These are phyloP conservation scores for Pelagia noctiluca DNA, from an alignment of 30 jellyfish, hydroid and myxozoan species.

Conservation along the genomic window DNA sequence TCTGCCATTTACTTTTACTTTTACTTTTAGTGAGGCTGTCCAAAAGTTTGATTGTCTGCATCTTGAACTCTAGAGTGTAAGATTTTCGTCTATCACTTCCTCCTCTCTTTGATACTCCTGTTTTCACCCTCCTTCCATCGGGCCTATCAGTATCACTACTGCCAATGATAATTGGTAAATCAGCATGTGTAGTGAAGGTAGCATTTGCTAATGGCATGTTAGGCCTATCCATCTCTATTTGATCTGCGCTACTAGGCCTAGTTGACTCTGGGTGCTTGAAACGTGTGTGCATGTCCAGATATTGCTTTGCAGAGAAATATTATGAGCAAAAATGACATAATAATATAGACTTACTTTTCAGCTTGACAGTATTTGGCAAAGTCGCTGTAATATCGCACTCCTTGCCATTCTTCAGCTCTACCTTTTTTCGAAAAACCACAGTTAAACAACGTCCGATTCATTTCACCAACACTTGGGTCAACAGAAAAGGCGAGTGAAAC, in stretches of 20 bases:
- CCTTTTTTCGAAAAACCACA: slow-evolving; percentile 13
- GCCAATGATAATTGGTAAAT: neutral
- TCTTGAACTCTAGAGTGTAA: slow-evolving; percentile 53
- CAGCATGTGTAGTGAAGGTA: neutral
- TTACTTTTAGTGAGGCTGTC: slow-evolving; percentile 19
- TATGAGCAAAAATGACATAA: neutral
- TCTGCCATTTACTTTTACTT: slow-evolving; percentile 36
- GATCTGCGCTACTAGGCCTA: neutral
- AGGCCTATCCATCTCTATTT: neutral
- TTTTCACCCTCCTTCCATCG: neutral
- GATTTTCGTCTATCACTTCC: slow-evolving; percentile 34
- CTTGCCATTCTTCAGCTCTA: neutral
- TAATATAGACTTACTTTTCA: neutral
- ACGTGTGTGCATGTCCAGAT: neutral
- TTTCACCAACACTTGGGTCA: too few species aligned
- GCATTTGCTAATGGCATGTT: neutral
- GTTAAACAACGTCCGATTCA: slow-evolving; percentile 1
- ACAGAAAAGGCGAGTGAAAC: neutral
- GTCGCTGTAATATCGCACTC: slow-evolving; percentile 2
- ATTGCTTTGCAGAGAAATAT: neutral
- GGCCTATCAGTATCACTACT: neutral
- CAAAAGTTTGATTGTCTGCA: slow-evolving; percentile 38
- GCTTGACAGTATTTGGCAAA: neutral
- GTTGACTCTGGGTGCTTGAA: neutral
- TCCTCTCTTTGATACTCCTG: slow-evolving; percentile 1